Percentiles rank a stretch among this genome's conserved stretches.
Conservation (phyloP, 2,888 invertebrate genomes). For the Drosophila falleni region DNA sequence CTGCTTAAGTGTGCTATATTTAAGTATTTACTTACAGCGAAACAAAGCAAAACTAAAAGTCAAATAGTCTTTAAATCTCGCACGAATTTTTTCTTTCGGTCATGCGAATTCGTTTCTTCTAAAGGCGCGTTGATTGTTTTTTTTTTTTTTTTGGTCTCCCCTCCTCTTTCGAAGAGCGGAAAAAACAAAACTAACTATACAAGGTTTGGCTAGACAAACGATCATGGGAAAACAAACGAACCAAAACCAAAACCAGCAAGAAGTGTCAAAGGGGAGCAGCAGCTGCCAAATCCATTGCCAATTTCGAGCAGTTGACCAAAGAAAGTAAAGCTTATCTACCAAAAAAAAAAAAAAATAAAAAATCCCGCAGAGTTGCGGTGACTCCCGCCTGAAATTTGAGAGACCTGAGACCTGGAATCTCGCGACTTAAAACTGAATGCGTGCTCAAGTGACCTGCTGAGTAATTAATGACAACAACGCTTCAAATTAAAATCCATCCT, state of each 20-base stretch:
- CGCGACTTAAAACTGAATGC: slow-evolving; percentile 24
- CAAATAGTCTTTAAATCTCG: slow-evolving; percentile 64
- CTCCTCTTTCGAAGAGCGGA: slow-evolving; percentile 11
- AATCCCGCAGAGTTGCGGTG: slow-evolving; percentile 56
- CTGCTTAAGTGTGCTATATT: slow-evolving; percentile 78
- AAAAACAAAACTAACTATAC: slow-evolving; percentile 15
- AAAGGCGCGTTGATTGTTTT: slow-evolving; percentile 78
- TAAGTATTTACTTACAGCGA: slow-evolving; percentile 78
- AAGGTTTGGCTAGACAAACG: slow-evolving; percentile 69
- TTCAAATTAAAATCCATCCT: slow-evolving; percentile 44
- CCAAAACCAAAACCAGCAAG: slow-evolving; percentile 3
- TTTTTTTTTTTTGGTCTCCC: slow-evolving; percentile 53
- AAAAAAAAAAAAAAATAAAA: slow-evolving; percentile 19
- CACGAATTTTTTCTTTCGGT: slow-evolving; percentile 55
- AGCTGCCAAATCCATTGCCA: slow-evolving; percentile 68
- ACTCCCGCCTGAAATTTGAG: slow-evolving; percentile 4
- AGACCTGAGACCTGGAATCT: too few species aligned
- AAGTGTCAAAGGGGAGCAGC: slow-evolving; percentile 5
- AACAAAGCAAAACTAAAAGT: slow-evolving; percentile 64
- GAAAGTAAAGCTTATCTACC: slow-evolving; percentile 62
- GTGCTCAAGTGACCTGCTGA: slow-evolving; percentile 77
- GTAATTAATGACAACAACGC: slow-evolving; percentile 69
- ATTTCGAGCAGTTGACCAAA: slow-evolving; percentile 64
- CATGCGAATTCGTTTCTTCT: slow-evolving; percentile 73
- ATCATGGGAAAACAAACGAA: slow-evolving; percentile 70